phyloP scores from a whole-genome alignment of 2,797 vertebrate species.

The Craterocephalus amniculus region DNA sequence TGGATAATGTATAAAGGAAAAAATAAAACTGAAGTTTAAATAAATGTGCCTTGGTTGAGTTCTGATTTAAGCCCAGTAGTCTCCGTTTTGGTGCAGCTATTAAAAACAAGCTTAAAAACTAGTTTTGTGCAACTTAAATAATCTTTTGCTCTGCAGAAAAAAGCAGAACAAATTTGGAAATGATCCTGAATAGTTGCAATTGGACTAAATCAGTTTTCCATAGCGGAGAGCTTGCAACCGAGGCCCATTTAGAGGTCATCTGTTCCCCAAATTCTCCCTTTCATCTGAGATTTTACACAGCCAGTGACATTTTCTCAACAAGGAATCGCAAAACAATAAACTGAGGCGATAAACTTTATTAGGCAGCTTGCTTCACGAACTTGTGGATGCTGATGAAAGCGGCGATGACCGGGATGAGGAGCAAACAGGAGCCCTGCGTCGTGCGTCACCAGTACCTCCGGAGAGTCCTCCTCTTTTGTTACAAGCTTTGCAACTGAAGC shows the following conservation, averaged over 20 bases:
- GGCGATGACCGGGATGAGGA: conserved; percentile 35
- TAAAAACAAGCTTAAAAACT: too few relatives aligned
- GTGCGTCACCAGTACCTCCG: conserved; percentile 64
- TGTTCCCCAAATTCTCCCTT: conserved; percentile 18
- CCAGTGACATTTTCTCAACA: conserved; percentile 47
- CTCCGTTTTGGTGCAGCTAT: too few relatives aligned
- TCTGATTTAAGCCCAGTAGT: too few relatives aligned
- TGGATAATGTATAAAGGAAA: too few relatives aligned
- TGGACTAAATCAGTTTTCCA: conserved; percentile 15
- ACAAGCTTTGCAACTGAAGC: conserved; percentile 72
- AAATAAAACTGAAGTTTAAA: too few relatives aligned
- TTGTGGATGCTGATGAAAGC: conserved; percentile 65
- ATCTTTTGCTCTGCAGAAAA: too few relatives aligned
- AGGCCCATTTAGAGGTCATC: conserved; percentile 20
- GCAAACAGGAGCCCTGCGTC: conserved; percentile 41
- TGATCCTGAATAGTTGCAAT: too few relatives aligned
- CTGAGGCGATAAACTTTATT: conserved; percentile 43
- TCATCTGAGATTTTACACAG: conserved; percentile 46
- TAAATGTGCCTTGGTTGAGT: too few relatives aligned
- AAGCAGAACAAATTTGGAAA: too few relatives aligned
- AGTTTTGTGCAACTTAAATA: too few relatives aligned
- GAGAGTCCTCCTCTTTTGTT: conserved; percentile 64
- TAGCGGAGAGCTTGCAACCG: not conserved
- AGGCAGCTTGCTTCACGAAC: conserved; percentile 43
- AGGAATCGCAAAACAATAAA: conserved; percentile 58